A percentile compares a stretch with the other conserved stretches of the same genome.
Evolutionary conservation across 2,113 vertebrate genomes (phyloP).

Genomic region (Ageneiosus marmoratus): DNA sequence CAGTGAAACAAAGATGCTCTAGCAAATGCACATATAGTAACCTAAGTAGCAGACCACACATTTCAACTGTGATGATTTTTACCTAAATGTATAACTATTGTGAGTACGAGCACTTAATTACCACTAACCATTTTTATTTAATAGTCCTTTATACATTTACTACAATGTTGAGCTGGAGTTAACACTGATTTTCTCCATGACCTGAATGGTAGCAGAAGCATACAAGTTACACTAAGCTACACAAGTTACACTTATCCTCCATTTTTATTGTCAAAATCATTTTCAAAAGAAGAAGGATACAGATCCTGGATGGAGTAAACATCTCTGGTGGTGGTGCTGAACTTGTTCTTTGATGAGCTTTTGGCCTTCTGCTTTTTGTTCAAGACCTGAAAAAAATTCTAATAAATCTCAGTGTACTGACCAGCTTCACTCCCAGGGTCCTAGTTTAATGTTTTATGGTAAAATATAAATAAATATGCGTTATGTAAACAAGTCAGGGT

Average conservation of each 20-base stretch:
- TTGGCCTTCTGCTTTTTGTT: constrained; percentile 70
- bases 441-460: background rate
- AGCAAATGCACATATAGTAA: background rate
- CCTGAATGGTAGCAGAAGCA: background rate
- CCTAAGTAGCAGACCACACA: background rate
- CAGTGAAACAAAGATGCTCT: background rate
- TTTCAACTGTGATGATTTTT: background rate
- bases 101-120: background rate
- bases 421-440: too few relatives aligned
- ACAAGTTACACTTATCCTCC: too few relatives aligned
- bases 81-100: background rate
- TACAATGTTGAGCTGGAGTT: background rate
- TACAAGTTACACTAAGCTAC: background rate
- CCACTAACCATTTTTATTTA: background rate
- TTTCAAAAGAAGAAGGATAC: constrained; percentile 76
- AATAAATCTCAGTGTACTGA: background rate
- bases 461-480: too few relatives aligned
- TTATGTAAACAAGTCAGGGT: too few relatives aligned
- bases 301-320: constrained; percentile 77
- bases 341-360: constrained; percentile 49
- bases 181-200: background rate
- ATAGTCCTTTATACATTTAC: background rate
- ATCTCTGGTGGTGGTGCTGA: constrained; percentile 68
- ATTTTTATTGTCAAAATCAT: background rate
- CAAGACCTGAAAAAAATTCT: constrained; percentile 70